Evolutionary conservation across 2,113 vertebrate genomes (phyloP), one percentile per base, ranked within the genome.

Genomic region (Nerophis ophidion): DNA sequence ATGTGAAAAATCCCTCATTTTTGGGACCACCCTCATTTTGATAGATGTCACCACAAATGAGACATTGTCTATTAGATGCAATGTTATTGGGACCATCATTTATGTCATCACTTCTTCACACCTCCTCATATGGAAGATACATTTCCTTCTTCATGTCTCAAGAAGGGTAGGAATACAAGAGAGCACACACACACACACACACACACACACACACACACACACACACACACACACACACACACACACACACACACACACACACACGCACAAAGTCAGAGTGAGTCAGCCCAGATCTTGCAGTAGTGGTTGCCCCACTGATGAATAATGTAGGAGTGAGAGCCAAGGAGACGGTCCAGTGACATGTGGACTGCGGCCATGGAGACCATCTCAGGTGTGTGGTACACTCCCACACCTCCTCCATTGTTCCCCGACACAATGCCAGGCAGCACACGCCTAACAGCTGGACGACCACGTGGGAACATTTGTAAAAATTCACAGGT

Each of bases 201-300:
- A 26, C 26, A 26, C 26, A 26, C 26, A 26, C 26, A 26, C 26
- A 26, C 26, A 26, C 26, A 26, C 26, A 49, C 48, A 49, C 48
- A 49, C 35, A 12, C 16, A n/a, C 65, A 57, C 57, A 57, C 59
- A 57, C 65, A 71, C 66, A 61, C 66, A 69, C 66, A 66, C 63
- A 66, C 56, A 67, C 60, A 68, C 59, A 57, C 71, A 69, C 64
- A 67, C 68, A 60, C 63, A 59, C 38, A 61, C 52, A 60, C 65
- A 64, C 66, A 66, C 60, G 65, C 42, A 48, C 51, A 34, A 57
- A 74, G 80, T 81, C 79, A 84, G 49, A 71, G 75, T 86, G 86
- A 88, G 69, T 86, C 86, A 86, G 80, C 83, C 72, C 68, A 81
- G 83, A 79, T 81, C 81, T 44, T 72, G 68, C 70, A 64, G 68